These are phyloP conservation scores for Albula glossodonta DNA, from an alignment of 2,113 vertebrate species.

Conservation along the genomic window DNA sequence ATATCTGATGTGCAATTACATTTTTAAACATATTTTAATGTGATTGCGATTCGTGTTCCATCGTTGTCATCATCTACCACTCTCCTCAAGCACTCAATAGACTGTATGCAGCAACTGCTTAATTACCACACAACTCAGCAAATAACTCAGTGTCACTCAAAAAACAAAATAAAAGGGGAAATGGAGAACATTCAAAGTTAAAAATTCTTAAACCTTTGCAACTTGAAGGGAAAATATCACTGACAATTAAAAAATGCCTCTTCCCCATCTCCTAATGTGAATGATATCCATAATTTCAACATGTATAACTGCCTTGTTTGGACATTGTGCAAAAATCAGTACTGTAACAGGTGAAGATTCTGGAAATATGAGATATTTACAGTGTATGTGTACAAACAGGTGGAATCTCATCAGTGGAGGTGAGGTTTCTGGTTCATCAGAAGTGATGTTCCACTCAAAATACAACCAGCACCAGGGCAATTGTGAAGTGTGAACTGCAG, in stretches of 20 bases:
- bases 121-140: constrained; percentile 57
- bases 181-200: constrained; percentile 43
- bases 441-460: constrained; percentile 39
- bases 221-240: not conserved
- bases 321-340: not conserved
- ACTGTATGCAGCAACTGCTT: constrained; percentile 44
- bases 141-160: constrained; percentile 31
- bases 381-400: constrained; percentile 60
- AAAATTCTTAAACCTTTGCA: constrained; percentile 23
- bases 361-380: constrained; percentile 62
- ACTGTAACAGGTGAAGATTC: constrained; percentile 50
- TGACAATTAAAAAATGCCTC: not conserved
- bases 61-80: constrained; percentile 42
- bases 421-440: constrained; percentile 36
- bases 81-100: constrained; percentile 32
- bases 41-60: constrained; percentile 46
- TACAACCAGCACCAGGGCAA: constrained; percentile 51
- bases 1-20: constrained; percentile 59
- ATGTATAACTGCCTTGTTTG: not conserved
- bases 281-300: not conserved
- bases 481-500: constrained; percentile 43
- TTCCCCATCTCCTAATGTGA: not conserved
- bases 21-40: constrained; percentile 41
- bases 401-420: constrained; percentile 25
- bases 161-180: constrained; percentile 31